Conservation (phyloP, 1,140 invertebrate species). For the Pentalonia nigronervosa region DNA sequence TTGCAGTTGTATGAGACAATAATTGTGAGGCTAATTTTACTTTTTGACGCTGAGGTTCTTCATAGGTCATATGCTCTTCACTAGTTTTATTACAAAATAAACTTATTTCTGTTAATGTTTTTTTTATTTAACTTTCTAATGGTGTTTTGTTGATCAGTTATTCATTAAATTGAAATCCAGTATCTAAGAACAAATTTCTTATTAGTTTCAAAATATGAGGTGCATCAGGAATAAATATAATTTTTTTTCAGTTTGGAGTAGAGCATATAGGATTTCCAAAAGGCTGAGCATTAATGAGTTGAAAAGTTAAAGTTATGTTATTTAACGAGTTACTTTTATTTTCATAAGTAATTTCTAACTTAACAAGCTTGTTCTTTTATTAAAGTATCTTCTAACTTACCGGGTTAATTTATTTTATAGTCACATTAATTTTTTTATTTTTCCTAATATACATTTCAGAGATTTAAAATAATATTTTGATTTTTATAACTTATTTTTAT, state of each 20-base stretch:
- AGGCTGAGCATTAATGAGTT: too few relatives aligned
- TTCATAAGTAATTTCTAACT: too few relatives aligned
- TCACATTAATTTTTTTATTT: too few relatives aligned
- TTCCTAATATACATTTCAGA: too few relatives aligned
- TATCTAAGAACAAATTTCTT: background rate
- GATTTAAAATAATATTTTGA: too few relatives aligned
- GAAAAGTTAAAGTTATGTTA: too few relatives aligned
- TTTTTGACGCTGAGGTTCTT: background rate
- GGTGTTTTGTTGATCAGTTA: background rate
- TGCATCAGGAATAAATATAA: background rate
- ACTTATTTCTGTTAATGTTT: background rate
- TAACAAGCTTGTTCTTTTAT: too few relatives aligned
- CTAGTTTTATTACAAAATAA: background rate
- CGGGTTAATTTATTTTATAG: too few relatives aligned
- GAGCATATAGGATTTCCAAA: conserved; percentile 59
- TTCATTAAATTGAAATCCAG: background rate
- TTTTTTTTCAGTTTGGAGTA: conserved; percentile 60
- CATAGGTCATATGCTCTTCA: background rate
- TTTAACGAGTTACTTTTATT: too few relatives aligned
- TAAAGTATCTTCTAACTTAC: too few relatives aligned
- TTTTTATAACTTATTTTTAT: too few relatives aligned
- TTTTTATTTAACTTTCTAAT: background rate
- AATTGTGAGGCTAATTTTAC: background rate
- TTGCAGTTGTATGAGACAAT: background rate
- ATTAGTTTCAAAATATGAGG: background rate